These are phyloP conservation scores for Prionace glauca DNA, from an alignment of 2,797 vertebrate species.

Conservation along the genomic window DNA sequence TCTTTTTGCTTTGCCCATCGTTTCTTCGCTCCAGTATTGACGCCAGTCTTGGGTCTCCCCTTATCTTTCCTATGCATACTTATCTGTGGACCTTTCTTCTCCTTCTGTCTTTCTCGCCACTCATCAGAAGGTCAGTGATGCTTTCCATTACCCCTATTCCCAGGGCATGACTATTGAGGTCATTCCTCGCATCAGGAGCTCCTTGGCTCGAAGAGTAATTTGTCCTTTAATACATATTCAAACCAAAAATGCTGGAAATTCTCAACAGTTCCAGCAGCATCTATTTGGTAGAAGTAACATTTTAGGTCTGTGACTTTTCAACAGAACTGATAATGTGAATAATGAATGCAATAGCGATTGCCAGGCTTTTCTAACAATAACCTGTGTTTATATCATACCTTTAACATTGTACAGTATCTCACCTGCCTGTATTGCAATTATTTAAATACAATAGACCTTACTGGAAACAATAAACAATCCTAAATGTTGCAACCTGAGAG, in stretches of 20 bases:
- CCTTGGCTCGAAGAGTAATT: too few relatives aligned
- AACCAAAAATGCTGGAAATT: not conserved
- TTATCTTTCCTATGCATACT: too few relatives aligned
- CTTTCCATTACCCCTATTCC: too few relatives aligned
- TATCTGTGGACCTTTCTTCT: too few relatives aligned
- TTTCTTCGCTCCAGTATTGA: not conserved
- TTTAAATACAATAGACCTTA: not conserved
- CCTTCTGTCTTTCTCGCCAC: too few relatives aligned
- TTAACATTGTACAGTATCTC: not conserved
- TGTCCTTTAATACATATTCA: not conserved
- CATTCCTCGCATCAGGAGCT: too few relatives aligned
- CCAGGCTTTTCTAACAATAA: not conserved
- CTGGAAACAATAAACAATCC: not conserved
- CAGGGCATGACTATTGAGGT: too few relatives aligned
- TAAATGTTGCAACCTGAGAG: not conserved
- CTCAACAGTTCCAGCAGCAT: not conserved
- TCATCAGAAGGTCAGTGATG: too few relatives aligned
- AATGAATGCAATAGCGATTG: too few relatives aligned
- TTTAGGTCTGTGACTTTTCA: too few relatives aligned
- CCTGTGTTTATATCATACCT: too few relatives aligned
- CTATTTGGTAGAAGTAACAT: not conserved
- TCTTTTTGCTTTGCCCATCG: not conserved
- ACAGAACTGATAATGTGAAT: not conserved
- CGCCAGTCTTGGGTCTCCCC: too few relatives aligned
- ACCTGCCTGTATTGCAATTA: not conserved